Evolutionary conservation across 2,888 invertebrate species (phyloP).

Genomic region (Apamea monoglypha): DNA sequence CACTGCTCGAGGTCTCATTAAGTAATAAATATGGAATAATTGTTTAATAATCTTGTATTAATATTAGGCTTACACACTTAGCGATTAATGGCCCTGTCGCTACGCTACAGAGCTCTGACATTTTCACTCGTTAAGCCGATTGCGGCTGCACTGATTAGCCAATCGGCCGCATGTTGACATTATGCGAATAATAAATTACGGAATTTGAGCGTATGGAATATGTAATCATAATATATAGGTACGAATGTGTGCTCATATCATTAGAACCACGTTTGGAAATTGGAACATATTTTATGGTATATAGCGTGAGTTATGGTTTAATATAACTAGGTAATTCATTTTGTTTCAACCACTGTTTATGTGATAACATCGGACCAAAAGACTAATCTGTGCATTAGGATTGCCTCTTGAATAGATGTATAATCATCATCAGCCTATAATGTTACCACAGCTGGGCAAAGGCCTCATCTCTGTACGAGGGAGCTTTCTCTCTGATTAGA

Average conservation of each 20-base stretch:
- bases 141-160: conserved; percentile 60
- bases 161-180: conserved; percentile 59
- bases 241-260: conserved; percentile 8
- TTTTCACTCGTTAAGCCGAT: conserved; percentile 61
- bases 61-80: conserved; percentile 30
- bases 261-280: conserved; percentile 19
- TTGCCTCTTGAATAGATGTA: neutral
- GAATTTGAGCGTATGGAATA: conserved; percentile 41
- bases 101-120: conserved; percentile 38
- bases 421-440: neutral
- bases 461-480: no score
- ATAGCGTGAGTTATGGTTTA: conserved; percentile 1
- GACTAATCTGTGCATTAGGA: neutral
- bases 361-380: neutral
- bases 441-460: neutral
- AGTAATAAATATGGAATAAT: conserved; percentile 26
- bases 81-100: conserved; percentile 31
- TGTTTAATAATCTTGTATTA: conserved; percentile 20
- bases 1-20: neutral
- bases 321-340: conserved; percentile 1
- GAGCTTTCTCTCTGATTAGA: no score
- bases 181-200: conserved; percentile 57
- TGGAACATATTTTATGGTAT: neutral
- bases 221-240: conserved; percentile 17
- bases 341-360: neutral